Conservation (phyloP, 1,140 invertebrate genomes). For the Anastrepha obliqua region DNA sequence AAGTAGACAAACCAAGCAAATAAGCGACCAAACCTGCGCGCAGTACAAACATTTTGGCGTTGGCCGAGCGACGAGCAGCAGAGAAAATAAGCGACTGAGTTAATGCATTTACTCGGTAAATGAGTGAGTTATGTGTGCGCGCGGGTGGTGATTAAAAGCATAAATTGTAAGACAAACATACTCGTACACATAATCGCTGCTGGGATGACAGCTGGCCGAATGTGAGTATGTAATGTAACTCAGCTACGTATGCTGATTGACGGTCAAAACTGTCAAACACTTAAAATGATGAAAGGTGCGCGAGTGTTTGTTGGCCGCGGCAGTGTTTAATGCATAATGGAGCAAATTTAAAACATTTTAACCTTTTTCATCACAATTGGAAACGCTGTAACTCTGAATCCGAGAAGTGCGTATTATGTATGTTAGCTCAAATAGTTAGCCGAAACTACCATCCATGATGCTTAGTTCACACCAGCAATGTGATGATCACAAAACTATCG, state of each 20-base stretch:
- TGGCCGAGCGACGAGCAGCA: background rate
- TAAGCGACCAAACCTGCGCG: background rate
- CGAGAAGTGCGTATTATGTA: no score
- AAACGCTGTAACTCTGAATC: no score
- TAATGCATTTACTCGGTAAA: background rate
- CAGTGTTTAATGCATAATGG: background rate
- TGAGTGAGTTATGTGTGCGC: background rate
- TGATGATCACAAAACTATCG: no score
- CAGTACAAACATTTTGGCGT: background rate
- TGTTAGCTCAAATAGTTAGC: no score
- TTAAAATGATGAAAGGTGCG: conserved; percentile 45
- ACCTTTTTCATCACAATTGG: no score
- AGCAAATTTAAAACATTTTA: background rate
- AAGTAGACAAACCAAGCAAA: background rate
- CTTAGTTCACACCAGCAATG: no score
- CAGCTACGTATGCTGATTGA: conserved; percentile 51
- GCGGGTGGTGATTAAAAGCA: conserved; percentile 56
- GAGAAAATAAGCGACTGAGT: no score
- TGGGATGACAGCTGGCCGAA: conserved; percentile 11
- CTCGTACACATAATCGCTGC: conserved; percentile 22
- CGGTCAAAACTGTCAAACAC: conserved; percentile 51
- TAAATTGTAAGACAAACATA: conserved; percentile 51
- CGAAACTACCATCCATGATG: no score
- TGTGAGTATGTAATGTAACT: background rate
- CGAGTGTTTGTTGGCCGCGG: conserved; percentile 26